Percentiles rank a stretch among this genome's conserved stretches.
phyloP scores from a whole-genome alignment of 2,888 invertebrate species.

The Marronus borbonicus region DNA sequence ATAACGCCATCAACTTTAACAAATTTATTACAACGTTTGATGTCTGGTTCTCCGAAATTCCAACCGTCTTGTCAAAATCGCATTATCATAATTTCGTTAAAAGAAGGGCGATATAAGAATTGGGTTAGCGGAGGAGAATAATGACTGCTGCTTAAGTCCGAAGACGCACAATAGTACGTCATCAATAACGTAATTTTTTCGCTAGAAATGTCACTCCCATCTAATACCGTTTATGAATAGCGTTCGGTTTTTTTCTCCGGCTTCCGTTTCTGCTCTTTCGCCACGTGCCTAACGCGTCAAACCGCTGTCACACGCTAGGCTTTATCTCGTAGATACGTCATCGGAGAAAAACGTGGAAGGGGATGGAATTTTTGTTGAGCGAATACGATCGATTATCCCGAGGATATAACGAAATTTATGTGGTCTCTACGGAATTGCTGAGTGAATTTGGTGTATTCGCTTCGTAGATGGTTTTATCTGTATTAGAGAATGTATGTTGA shows the following conservation, averaged over 20 bases:
- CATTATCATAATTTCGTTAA: neutral
- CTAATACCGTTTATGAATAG: constrained; percentile 35
- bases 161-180: constrained; percentile 28
- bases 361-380: constrained; percentile 13
- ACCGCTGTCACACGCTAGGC: neutral
- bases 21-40: neutral
- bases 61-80: neutral
- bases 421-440: too few relatives aligned
- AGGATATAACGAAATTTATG: neutral
- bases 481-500: too few relatives aligned
- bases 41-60: neutral
- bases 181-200: constrained; percentile 44
- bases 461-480: too few relatives aligned
- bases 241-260: neutral
- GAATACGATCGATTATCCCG: constrained; percentile 22
- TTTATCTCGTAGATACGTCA: neutral
- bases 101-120: constrained; percentile 22
- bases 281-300: constrained; percentile 6
- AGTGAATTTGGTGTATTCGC: too few relatives aligned
- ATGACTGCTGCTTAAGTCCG: constrained; percentile 14
- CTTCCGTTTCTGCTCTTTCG: neutral
- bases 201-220: constrained; percentile 19
- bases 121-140: constrained; percentile 22
- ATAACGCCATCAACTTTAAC: neutral
- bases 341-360: neutral